These are phyloP conservation scores for Conger conger DNA, from an alignment of 2,113 vertebrate genomes.

Conservation along the genomic window DNA sequence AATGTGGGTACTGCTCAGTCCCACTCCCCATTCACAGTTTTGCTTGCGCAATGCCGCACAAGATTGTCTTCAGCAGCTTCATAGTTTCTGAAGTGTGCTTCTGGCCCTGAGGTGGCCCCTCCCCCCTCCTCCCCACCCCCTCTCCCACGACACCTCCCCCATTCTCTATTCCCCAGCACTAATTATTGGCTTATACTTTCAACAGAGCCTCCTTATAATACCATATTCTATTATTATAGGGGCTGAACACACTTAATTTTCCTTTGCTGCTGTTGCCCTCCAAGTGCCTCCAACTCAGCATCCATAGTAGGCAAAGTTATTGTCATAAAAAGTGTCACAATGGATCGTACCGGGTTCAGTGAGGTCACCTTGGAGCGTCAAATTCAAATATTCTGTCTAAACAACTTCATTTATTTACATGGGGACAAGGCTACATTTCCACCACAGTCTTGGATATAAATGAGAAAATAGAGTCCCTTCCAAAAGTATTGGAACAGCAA, in stretches of 20 bases:
- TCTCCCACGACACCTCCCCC: not conserved
- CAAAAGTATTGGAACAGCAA: not conserved
- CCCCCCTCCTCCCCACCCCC: not conserved
- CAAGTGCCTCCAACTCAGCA: slow-evolving; percentile 11
- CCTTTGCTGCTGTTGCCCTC: not conserved
- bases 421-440: slow-evolving; percentile 40
- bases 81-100: not conserved
- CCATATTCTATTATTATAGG: slow-evolving; percentile 8
- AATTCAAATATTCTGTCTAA: slow-evolving; percentile 62
- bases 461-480: not conserved
- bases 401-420: slow-evolving; percentile 69
- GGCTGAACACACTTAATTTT: slow-evolving; percentile 1
- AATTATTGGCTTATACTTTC: not conserved
- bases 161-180: not conserved
- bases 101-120: not conserved
- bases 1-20: not conserved
- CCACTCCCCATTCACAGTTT: not conserved
- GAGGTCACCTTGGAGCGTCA: slow-evolving; percentile 60
- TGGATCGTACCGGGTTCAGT: slow-evolving; percentile 11
- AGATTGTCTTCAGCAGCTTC: not conserved
- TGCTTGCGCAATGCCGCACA: not conserved
- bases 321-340: slow-evolving; percentile 15
- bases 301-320: not conserved
- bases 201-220: not conserved
- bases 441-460: not conserved